Evolutionary conservation across 2,113 vertebrate species (phyloP), one percentile per base, ranked within the genome.

Genomic region (Phoenicopterus ruber): DNA sequence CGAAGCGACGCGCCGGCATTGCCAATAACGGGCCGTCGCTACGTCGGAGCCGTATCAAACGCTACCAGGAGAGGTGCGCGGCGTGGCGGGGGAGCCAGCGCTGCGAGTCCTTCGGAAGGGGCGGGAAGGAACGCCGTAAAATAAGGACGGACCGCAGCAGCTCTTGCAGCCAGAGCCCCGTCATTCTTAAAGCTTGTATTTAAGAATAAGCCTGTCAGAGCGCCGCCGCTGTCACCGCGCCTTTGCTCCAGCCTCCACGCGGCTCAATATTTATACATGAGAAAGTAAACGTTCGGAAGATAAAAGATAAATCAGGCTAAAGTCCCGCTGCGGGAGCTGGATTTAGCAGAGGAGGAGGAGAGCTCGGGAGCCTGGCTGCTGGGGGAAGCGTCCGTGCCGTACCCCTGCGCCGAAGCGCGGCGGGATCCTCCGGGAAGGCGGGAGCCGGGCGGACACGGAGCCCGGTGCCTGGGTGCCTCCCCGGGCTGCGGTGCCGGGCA

Each of bases 171-270:
- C n/a, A n/a, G n/a, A 97, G 96, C 54, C 69, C 91, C 4, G 1
- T 90, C 78, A 95, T 74, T 96, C 94, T 74, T 66, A 66, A 47
- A 70, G 72, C 80, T 96, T 76, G 95, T 95, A 78, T 95, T 97
- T 94, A 96, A 96, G 96, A 96, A 91, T 94, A 96, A 90, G 78
- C 79, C 90, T 70, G 70, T 71, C 74, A 42, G 80, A 81, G 63
- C 1, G 9, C 21, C 1, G 20, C 74, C 3, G 57, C 90, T 77
- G 89, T 92, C 78, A 36, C 52, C 13, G 9, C 13, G 77, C 63
- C 44, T 42, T 10, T 65, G 78, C 89, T 87, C 47, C 66, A 54
- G 69, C 82, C 89, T 61, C 69, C 83, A 22, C 26, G 26, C 82
- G 66, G 62, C 74, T 92, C 86, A 52, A 67, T 92, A 70, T 95